phyloP scores from a whole-genome alignment of 2,113 vertebrate species.

The Rostratula benghalensis region DNA sequence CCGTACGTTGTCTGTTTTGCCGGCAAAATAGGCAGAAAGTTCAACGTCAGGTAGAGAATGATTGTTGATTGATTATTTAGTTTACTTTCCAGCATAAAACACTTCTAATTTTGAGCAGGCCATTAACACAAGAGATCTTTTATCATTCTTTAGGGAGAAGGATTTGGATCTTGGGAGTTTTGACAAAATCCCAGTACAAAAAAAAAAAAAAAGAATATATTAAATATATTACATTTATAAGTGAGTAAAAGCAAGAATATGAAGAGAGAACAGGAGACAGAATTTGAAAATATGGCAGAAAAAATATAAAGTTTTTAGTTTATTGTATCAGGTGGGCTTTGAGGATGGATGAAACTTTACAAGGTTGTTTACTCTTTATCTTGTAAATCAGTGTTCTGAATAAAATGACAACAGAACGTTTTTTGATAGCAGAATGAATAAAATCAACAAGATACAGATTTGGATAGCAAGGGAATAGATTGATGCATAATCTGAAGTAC shows the following conservation, averaged over 20 bases:
- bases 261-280: background rate
- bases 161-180: background rate
- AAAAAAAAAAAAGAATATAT: background rate
- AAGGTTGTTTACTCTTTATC: background rate
- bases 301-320: fast-evolving
- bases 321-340: background rate
- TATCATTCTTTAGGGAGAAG: background rate
- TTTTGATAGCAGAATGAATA: background rate
- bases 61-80: background rate
- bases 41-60: background rate
- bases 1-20: background rate
- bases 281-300: background rate
- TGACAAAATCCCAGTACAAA: background rate
- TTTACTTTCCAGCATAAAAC: background rate
- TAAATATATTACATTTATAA: background rate
- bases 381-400: background rate
- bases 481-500: background rate
- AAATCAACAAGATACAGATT: background rate
- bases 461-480: background rate
- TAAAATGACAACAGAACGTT: background rate
- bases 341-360: background rate
- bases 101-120: background rate
- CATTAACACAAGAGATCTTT: background rate
- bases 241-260: background rate
- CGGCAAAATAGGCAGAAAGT: background rate